Evolutionary conservation across 2,797 vertebrate species (phyloP).

Genomic region (Onychomys leucogaster): DNA sequence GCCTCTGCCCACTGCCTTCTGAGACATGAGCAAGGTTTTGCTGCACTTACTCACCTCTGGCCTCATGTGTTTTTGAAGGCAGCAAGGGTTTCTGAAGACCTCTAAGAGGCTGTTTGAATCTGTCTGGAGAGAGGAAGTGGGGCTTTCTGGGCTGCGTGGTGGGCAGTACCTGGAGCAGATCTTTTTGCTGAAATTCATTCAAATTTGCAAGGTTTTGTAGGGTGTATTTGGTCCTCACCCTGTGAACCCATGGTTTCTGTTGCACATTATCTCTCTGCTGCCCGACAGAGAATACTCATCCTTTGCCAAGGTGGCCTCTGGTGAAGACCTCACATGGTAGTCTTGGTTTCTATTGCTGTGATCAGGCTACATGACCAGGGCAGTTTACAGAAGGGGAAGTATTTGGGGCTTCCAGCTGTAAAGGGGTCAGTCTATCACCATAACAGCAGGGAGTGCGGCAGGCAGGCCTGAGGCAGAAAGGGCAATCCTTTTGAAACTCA

Average conservation of each 20-base stretch:
- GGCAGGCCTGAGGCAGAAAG: background rate
- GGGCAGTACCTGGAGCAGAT: conserved; percentile 73
- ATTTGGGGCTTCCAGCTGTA: background rate
- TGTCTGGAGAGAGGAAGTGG: background rate
- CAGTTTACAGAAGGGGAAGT: background rate
- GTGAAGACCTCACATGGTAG: background rate
- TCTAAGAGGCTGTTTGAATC: background rate
- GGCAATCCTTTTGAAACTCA: background rate
- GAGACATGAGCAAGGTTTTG: background rate
- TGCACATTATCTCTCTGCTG: background rate
- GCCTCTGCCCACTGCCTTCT: background rate
- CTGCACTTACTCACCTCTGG: conserved; percentile 68
- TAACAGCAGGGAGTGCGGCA: background rate
- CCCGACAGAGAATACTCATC: background rate
- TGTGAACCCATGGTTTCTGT: conserved; percentile 34
- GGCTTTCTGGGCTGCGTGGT: conserved; percentile 32
- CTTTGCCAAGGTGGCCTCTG: background rate
- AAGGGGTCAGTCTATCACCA: background rate
- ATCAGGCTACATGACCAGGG: background rate
- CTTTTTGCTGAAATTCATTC: background rate
- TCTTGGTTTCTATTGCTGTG: background rate
- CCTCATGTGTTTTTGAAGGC: conserved; percentile 62
- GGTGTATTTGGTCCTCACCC: background rate
- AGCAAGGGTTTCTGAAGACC: background rate
- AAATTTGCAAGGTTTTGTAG: background rate